A percentile compares a stretch with the other conserved stretches of the same genome.
phyloP scores from a whole-genome alignment of 2,113 vertebrate genomes.

The Dromiciops gliroides region DNA sequence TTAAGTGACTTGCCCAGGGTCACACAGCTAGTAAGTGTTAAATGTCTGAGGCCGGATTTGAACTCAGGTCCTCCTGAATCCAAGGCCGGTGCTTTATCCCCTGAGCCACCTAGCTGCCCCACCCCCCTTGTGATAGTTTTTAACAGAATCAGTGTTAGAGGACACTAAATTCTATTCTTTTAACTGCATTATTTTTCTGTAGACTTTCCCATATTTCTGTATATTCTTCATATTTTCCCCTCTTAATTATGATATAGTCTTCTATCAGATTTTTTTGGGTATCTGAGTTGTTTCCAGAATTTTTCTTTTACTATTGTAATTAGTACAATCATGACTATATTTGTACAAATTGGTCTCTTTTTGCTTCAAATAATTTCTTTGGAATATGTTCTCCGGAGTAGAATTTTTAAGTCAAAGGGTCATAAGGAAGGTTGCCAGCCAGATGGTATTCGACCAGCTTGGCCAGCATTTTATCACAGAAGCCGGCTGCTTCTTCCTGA shows the following conservation, averaged over 20 bases:
- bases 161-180: neutral
- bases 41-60: no score
- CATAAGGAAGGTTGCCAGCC: neutral
- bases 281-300: neutral
- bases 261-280: neutral
- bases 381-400: neutral
- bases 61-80: no score
- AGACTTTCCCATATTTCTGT: neutral
- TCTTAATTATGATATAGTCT: neutral
- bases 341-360: neutral
- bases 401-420: neutral
- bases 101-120: no score
- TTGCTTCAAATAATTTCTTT: neutral
- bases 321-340: neutral
- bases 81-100: no score
- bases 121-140: neutral
- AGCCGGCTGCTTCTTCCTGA: neutral
- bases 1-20: no score
- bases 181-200: neutral
- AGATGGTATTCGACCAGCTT: neutral
- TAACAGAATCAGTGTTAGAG: neutral
- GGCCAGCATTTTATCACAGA: neutral
- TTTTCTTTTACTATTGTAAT: neutral
- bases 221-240: neutral
- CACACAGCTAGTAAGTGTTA: no score